A percentile compares a stretch with the other conserved stretches of the same genome.
Evolutionary conservation across 2,113 vertebrate genomes (phyloP).

Genomic region (Mormyrus iriodes): DNA sequence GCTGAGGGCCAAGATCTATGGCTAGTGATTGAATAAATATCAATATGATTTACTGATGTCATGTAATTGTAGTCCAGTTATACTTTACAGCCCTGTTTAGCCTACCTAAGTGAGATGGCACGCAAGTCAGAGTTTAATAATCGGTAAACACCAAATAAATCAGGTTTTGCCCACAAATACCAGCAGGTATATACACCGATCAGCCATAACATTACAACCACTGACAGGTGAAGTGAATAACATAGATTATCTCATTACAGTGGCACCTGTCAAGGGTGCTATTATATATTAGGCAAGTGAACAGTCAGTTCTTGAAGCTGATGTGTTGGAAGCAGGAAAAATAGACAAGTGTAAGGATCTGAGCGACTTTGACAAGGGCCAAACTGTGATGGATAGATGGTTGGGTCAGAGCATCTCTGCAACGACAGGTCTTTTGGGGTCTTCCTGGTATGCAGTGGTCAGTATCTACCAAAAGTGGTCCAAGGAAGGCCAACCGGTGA

Average conservation of each 20-base stretch:
- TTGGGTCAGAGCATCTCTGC: not conserved
- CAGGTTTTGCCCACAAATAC: not conserved
- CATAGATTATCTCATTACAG: no score
- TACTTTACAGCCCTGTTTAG: not conserved
- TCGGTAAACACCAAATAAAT: not conserved
- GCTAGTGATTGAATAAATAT: not conserved
- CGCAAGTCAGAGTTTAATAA: not conserved
- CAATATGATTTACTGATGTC: not conserved
- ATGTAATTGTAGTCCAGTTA: not conserved
- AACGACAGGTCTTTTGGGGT: not conserved
- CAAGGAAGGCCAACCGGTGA: not conserved
- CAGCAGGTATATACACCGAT: not conserved
- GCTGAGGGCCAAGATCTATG: not conserved
- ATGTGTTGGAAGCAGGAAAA: not conserved
- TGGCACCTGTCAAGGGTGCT: not conserved
- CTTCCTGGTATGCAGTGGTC: not conserved
- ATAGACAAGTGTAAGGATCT: not conserved
- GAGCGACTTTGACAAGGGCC: not conserved
- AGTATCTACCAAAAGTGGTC: not conserved
- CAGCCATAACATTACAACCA: no score
- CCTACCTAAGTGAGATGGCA: not conserved
- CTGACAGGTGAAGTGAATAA: no score
- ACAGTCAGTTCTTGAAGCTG: not conserved
- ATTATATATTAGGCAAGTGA: not conserved
- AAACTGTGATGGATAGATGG: no score